Evolutionary conservation across 2,113 vertebrate species (phyloP), one percentile per base, ranked within the genome.

Genomic region (Pygoscelis antarcticus): DNA sequence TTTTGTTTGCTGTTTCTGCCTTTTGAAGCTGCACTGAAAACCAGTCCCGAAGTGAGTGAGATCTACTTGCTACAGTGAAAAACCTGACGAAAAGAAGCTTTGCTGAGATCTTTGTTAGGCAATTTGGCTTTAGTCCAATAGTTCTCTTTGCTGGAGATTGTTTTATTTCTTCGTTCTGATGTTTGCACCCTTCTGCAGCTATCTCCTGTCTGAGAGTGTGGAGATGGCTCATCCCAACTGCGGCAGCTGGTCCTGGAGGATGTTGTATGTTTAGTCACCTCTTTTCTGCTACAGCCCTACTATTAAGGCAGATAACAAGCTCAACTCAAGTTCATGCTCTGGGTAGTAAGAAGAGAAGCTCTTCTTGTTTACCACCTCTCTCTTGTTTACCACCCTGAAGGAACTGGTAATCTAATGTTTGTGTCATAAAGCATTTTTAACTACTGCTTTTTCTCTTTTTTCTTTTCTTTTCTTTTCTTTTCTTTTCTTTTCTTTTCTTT

Each of bases 1-100:
- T 82, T 85, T 58, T 75, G 22, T 89, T 84, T 81, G 47, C 66
- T 79, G 26, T 89, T 89, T 81, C 85, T 86, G 78, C 68, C 65
- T 76, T 61, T 66, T 61, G 40, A 79, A 74, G 55, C 20, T 32
- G 23, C 19, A 7, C 21, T 46, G 40, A 40, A 87, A 94, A 54
- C 10, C 32, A 27, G 20, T 66, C 69, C 49, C 0, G 0, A 68
- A 64, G 51, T 16, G 55, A 79, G 61, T 1, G 21, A 46, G 18
- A 44, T 47, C 14, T 20, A 25, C n/a, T 27, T 25, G 44, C 60
- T 82, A 6, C 58, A 57, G 36, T 46, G 52, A 66, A 76, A 85
- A 82, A 44, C 13, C 42, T 38, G 60, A n/a, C 0, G 4, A 51
- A 52, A 78, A 71, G 22, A 21, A 34, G 21, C 21, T 51, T 62